Evolutionary conservation across 2,797 vertebrate genomes (phyloP), one percentile per base, ranked within the genome.

Genomic region (Schizopygopsis pylzovi): DNA sequence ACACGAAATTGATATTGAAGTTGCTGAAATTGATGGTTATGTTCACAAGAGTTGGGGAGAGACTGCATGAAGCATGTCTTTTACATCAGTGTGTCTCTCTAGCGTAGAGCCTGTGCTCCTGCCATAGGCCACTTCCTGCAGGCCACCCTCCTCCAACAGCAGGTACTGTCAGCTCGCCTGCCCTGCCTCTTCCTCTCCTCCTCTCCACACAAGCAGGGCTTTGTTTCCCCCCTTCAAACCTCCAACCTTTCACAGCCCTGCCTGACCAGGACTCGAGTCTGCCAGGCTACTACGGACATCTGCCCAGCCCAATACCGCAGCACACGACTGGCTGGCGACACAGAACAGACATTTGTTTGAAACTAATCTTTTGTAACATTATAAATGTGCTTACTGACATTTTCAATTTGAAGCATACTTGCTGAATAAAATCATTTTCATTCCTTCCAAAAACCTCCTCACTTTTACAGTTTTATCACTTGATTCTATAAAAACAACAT

Each of bases 161-260:
- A 95, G 93, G 94, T 96, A 95, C 94, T 94, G 93, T 93, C 94
- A 92, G 91, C 91, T 90, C 90, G 91, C 91, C 90, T 89, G 90
- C 65, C 88, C 86, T 92, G 92, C 92, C 92, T 90, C 90, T 93
- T 94, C 79, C 85, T 86, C 85, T 93, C 90, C 91, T 90, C 90
- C 92, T 91, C 92, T 85, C 91, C 87, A 92, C 93, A 96, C 96
- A 96, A 95, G 94, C 88, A 85, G 81, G 78, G 92, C 95, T 96
- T 95, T 96, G 95, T 96, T 89, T 88, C 87, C 90, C 90, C 86
- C 90, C 90, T 88, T 85, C 79, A 82, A 82, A 86, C 78, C 86
- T 77, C 84, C 84, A 79, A 78, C 85, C 82, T 84, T 83, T 72
- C 78, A 73, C 56, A 85, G 82, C 73, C 84, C 56, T 45, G 73